Conservation (phyloP, 1,140 invertebrate species). For the Conus ventricosus region DNA sequence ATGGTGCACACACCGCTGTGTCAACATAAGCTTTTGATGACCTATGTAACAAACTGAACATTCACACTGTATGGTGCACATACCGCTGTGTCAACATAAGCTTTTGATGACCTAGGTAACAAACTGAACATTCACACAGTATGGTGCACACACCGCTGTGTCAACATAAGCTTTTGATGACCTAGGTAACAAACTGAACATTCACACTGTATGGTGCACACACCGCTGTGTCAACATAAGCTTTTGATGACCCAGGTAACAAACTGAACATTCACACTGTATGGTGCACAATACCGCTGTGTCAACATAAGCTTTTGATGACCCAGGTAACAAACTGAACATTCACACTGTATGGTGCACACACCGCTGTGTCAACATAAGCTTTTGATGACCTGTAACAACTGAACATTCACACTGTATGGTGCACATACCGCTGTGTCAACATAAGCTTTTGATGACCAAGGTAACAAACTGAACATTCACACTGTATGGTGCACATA, state of each 20-base stretch:
- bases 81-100: constrained; percentile 63
- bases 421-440: constrained; percentile 66
- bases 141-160: constrained; percentile 64
- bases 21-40: background rate
- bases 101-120: no score
- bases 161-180: background rate
- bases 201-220: background rate
- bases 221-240: constrained; percentile 63
- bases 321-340: background rate
- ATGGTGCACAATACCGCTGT: constrained; percentile 64
- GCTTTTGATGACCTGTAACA: no score
- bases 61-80: background rate
- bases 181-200: background rate
- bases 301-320: constrained; percentile 12
- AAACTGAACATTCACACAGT: background rate
- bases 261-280: background rate
- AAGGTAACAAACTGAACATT: background rate
- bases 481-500: constrained; percentile 35
- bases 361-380: constrained; percentile 63
- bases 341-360: background rate
- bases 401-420: background rate
- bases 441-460: no score
- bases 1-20: constrained; percentile 71
- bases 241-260: no score
- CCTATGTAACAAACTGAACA: background rate